These are phyloP conservation scores for Rhinatrema bivittatum DNA, from an alignment of 2,797 vertebrate species.

Conservation along the genomic window DNA sequence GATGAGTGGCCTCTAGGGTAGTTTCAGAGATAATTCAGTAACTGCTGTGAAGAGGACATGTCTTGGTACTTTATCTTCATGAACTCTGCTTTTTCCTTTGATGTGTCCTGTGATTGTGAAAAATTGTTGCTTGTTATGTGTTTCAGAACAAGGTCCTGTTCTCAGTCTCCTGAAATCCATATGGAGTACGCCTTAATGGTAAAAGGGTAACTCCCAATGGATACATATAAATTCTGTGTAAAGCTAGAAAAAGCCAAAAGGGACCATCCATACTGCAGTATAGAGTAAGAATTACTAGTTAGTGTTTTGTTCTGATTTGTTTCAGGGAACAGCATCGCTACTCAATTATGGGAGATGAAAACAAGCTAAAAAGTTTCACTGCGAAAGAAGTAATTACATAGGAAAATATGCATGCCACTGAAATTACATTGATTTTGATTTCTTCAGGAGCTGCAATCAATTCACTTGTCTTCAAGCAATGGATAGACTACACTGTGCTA, in stretches of 20 bases:
- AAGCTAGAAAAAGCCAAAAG: constrained; percentile 11
- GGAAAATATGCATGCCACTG: no score
- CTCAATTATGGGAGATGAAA: not conserved
- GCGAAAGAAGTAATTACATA: no score
- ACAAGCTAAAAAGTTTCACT: no score
- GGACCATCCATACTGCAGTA: not conserved
- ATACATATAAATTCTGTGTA: not conserved
- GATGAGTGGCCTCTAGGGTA: no score
- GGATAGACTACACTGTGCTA: constrained; percentile 2
- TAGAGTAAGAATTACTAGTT: constrained; percentile 5
- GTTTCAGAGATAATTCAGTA: no score
- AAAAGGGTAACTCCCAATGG: constrained; percentile 5
- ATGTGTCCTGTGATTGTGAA: not conserved
- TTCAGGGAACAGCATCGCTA: constrained; percentile 9
- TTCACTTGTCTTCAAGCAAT: not conserved
- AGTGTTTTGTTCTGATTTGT: constrained; percentile 23
- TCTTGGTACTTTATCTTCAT: constrained; percentile 11
- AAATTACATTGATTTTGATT: not conserved
- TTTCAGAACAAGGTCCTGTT: constrained; percentile 7
- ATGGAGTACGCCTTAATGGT: constrained; percentile 6
- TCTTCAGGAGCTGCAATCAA: constrained; percentile 5
- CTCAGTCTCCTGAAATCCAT: constrained; percentile 8
- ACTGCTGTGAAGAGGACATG: no score
- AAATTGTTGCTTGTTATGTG: constrained; percentile 10
- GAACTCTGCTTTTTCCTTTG: not conserved